These are phyloP conservation scores for Rhagoletis pomonella DNA, from an alignment of 1,140 invertebrate species.

Conservation along the genomic window DNA sequence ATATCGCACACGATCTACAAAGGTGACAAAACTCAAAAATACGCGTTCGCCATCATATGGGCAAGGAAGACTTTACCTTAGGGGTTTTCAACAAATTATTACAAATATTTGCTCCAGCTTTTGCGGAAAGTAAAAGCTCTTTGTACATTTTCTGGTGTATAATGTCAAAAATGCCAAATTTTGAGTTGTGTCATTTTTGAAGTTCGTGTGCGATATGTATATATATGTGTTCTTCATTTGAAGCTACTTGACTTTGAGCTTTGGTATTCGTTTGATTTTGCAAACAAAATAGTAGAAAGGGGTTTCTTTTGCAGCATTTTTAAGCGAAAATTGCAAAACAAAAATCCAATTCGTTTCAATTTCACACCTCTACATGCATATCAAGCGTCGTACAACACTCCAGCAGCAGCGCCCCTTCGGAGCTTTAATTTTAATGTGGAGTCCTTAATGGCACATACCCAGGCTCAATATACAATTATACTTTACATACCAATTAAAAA, in stretches of 20 bases:
- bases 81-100: no score
- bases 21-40: no score
- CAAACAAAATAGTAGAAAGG: constrained; percentile 27
- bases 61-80: no score
- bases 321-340: constrained; percentile 74
- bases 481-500: constrained; percentile 46
- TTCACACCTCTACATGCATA: not conserved
- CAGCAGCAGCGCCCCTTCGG: not conserved
- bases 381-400: not conserved
- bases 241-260: not conserved
- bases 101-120: no score
- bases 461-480: not conserved
- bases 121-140: no score
- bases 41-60: no score
- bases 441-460: not conserved
- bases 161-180: no score
- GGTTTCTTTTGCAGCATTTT: constrained; percentile 42
- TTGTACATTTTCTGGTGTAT: no score
- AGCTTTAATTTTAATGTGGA: not conserved
- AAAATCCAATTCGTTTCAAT: constrained; percentile 70
- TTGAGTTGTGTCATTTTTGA: no score
- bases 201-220: no score
- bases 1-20: not conserved
- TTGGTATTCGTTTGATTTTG: not conserved
- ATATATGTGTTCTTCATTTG: not conserved